Evolutionary conservation across 2,797 vertebrate species (phyloP).

Genomic region (Falco columbarius): DNA sequence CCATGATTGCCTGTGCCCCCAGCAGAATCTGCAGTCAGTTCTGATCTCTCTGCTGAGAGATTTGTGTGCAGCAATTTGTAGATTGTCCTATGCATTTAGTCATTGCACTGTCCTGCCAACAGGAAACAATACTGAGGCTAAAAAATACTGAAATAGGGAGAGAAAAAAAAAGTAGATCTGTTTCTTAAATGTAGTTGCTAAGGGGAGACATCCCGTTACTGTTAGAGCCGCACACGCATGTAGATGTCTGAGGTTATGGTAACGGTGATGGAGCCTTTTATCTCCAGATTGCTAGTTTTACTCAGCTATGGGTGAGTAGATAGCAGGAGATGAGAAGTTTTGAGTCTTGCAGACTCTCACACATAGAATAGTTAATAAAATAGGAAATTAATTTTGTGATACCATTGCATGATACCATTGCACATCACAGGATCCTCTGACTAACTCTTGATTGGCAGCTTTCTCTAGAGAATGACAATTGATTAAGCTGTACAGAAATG

Average conservation of each 20-base stretch:
- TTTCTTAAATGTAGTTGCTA: neutral
- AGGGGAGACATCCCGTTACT: neutral
- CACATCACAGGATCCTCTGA: neutral
- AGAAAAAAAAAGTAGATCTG: neutral
- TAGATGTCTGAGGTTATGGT: neutral
- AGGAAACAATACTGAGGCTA: neutral
- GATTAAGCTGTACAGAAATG: neutral
- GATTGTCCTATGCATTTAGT: neutral
- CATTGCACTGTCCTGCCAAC: neutral
- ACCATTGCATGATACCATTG: neutral
- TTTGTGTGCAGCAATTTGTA: neutral
- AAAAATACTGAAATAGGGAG: neutral
- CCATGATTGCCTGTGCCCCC: neutral
- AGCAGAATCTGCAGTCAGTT: neutral
- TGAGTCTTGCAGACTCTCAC: neutral
- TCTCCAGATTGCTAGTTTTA: neutral
- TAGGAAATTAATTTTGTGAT: neutral
- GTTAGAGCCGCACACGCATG: neutral
- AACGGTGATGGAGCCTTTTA: neutral
- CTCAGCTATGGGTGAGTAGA: neutral
- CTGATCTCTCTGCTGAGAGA: neutral
- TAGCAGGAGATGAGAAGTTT: neutral
- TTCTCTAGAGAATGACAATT: neutral
- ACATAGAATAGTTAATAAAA: neutral
- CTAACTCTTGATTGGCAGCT: neutral